Percentiles rank a stretch among this genome's conserved stretches.
These are phyloP conservation scores for Brachyptera risi DNA, from an alignment of 2,888 invertebrate genomes.

Conservation along the genomic window DNA sequence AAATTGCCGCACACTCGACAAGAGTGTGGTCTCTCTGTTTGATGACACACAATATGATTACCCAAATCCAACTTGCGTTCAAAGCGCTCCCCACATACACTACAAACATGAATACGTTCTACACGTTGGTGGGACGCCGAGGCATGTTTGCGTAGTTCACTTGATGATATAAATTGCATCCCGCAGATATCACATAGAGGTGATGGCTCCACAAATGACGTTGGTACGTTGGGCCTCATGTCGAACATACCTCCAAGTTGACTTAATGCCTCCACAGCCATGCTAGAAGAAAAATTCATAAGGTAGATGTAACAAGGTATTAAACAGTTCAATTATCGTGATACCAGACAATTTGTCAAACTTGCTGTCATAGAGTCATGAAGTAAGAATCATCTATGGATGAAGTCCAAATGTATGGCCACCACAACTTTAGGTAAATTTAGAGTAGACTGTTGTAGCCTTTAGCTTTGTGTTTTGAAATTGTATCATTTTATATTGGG, in stretches of 20 bases:
- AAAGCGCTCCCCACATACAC: slow-evolving; percentile 24
- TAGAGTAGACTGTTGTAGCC: too few species aligned
- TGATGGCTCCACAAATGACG: not conserved
- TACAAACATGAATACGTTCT: slow-evolving; percentile 18
- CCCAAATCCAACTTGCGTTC: slow-evolving; percentile 23
- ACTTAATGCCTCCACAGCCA: slow-evolving; percentile 49
- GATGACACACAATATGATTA: slow-evolving; percentile 29
- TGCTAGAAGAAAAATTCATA: slow-evolving; percentile 30
- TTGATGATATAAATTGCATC: not conserved
- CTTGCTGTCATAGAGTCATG: too few species aligned
- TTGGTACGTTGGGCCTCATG: not conserved
- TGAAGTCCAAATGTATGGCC: too few species aligned
- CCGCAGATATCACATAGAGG: not conserved
- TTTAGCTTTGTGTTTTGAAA: too few species aligned
- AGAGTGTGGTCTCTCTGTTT: slow-evolving; percentile 28
- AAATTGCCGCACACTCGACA: slow-evolving; percentile 45
- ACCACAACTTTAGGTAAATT: too few species aligned
- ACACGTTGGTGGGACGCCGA: not conserved
- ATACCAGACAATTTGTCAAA: too few species aligned
- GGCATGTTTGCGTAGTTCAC: not conserved
- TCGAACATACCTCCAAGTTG: slow-evolving; percentile 45
- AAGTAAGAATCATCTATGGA: too few species aligned
- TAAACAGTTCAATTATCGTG: too few species aligned
- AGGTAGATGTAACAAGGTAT: too few species aligned
- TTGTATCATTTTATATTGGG: too few species aligned